Base-by-base conservation (phyloP, 1,140 invertebrate genomes). In the Drosophila setifemur region DNA sequence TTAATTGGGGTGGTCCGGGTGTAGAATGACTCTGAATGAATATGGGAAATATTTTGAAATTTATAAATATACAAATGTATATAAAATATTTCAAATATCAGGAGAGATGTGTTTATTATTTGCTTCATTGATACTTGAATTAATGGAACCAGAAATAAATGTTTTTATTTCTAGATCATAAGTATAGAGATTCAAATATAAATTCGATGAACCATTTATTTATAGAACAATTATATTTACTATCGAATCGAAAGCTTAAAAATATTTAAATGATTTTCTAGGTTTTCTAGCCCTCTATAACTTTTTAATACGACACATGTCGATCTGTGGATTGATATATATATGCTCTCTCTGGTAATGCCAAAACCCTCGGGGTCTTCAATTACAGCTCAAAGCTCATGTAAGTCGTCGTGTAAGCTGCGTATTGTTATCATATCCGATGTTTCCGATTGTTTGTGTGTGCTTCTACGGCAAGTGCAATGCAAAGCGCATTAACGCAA, bases 401-500 rank as follows among this genome's bases (percentile, higher is more conserved):
- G 79, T 83, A 83, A 83, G 79, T 85, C 61, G 79, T 61, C 66
- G 35, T 83, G 79, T 83, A 83, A 85, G 79, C 79, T 58, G 40
- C 12, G 48, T 29, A 63, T 57, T 73, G 70, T 57, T 73, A 73
- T 73, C 52, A 40, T 29, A 58, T 52, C 18, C 60, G 55, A 29
- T 75, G 37, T 33, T 54, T 33, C n/a, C 31, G 31, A 53, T 42
- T 67, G 28, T 55, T 45, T 44, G 28, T 42, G 44, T 42, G n/a
- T 73, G 60, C 18, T 39, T 35, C 31, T 12, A 45, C 18, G 26
- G 72, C 76, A 75, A 81, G 66, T 81, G 77, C 55, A 82, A 18
- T 35, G 64, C 55, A 83, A 83, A 83, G 79, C 79, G 79, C 79
- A 83, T 83, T 83, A 83, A 8, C n/a, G n/a, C 26, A 55, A 50